A percentile compares a stretch with the other conserved stretches of the same genome.
Conservation (phyloP, 1,140 invertebrate genomes). For the Listronotus bonariensis region DNA sequence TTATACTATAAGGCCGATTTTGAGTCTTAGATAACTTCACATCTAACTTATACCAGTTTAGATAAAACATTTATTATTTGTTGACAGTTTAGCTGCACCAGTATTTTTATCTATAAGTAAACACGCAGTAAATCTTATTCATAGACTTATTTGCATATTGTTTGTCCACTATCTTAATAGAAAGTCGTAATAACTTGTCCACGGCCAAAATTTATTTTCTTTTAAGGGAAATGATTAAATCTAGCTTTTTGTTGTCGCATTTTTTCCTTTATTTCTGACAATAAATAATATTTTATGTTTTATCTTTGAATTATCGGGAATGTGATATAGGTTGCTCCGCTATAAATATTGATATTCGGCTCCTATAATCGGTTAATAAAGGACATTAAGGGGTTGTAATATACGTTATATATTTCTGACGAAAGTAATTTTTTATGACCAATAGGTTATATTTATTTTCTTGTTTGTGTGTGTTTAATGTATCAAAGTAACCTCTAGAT, state of each 20-base stretch:
- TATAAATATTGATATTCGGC: slow-evolving; percentile 24
- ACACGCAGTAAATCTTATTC: too few species aligned
- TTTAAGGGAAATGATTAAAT: too few species aligned
- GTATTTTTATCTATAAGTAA: too few species aligned
- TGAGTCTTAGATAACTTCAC: too few species aligned
- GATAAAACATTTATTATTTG: too few species aligned
- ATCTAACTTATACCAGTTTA: too few species aligned
- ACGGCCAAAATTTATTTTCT: too few species aligned
- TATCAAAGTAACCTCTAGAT: slow-evolving; percentile 13
- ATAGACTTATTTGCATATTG: too few species aligned
- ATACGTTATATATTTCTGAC: slow-evolving; percentile 22
- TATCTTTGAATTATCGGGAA: neutral
- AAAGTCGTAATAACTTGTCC: too few species aligned
- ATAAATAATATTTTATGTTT: slow-evolving; percentile 27
- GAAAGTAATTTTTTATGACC: slow-evolving; percentile 27
- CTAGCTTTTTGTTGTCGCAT: neutral
- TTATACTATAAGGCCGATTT: too few species aligned
- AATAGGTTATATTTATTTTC: slow-evolving; percentile 20
- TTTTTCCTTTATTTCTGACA: slow-evolving; percentile 12
- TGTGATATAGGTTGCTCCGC: slow-evolving; percentile 16
- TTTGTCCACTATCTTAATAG: too few species aligned
- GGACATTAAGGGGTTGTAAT: slow-evolving; percentile 28
- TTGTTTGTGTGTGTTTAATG: slow-evolving; percentile 9
- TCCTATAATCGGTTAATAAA: slow-evolving; percentile 33
- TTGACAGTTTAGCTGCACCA: too few species aligned